Percentiles rank a stretch among this genome's conserved stretches.
phyloP scores from a whole-genome alignment of 2,888 invertebrate genomes.

The Microchrysa polita region DNA sequence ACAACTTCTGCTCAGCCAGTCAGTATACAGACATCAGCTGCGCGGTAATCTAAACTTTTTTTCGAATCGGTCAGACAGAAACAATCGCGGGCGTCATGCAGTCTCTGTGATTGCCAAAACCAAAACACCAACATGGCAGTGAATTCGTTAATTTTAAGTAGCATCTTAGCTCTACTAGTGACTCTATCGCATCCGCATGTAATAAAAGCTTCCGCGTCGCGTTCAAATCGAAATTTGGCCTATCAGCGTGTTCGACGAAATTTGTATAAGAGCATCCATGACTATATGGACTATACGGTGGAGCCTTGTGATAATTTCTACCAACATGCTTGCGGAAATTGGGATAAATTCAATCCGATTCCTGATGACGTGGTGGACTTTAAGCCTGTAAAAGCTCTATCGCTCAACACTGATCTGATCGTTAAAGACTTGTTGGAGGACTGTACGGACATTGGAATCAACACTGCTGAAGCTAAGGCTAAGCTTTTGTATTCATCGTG shows the following conservation, averaged over 20 bases:
- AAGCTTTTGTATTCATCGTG: conserved; percentile 83
- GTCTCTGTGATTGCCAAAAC: not conserved
- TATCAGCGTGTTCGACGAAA: not conserved
- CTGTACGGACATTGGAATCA: conserved; percentile 58
- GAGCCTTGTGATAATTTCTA: conserved; percentile 83
- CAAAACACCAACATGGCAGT: not conserved
- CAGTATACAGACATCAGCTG: conserved; percentile 18
- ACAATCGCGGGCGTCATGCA: not conserved
- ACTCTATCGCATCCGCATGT: not conserved
- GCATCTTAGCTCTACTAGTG: not conserved
- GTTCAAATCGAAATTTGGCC: not conserved
- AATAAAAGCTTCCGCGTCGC: not conserved
- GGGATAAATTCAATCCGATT: conserved; percentile 79
- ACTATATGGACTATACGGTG: conserved; percentile 73
- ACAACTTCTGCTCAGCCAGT: not conserved
- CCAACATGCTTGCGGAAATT: conserved; percentile 82
- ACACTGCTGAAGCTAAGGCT: conserved; percentile 76
- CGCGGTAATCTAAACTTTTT: not conserved
- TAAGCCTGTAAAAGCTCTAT: conserved; percentile 84
- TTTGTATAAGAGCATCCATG: conserved; percentile 5
- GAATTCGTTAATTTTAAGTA: not conserved
- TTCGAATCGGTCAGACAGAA: not conserved
- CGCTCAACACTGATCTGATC: conserved; percentile 76
- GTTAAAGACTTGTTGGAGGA: conserved; percentile 69
- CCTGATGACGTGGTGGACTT: conserved; percentile 84